Conservation (phyloP, 2,113 vertebrate species). For the Heloderma charlesbogerti region DNA sequence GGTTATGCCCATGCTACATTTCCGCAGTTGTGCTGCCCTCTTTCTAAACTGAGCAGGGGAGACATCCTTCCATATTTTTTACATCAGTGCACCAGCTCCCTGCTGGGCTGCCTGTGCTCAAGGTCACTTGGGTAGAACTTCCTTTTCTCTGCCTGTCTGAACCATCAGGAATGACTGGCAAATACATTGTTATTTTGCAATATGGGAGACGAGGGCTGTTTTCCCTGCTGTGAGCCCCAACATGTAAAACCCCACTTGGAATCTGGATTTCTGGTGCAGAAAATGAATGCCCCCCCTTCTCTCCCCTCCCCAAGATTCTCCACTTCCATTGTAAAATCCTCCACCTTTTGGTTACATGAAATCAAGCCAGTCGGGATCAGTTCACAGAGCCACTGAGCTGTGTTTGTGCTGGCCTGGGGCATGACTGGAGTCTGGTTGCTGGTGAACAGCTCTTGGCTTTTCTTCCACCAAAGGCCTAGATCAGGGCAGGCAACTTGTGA, state of each 20-base stretch:
- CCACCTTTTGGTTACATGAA: background rate
- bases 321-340: background rate
- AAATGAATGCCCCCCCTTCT: background rate
- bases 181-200: background rate
- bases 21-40: constrained; percentile 1
- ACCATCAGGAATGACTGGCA: constrained; percentile 13
- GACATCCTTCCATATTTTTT: background rate
- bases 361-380: background rate
- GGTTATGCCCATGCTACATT: no score
- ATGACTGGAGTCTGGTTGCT: background rate
- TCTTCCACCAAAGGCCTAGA: background rate
- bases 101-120: background rate
- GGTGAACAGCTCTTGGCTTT: background rate
- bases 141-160: constrained; percentile 8
- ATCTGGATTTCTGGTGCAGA: background rate
- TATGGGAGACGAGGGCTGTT: background rate
- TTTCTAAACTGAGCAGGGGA: constrained; percentile 1
- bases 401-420: background rate
- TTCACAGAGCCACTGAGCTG: background rate
- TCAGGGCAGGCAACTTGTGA: no score
- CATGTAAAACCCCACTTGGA: background rate
- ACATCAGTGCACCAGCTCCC: background rate
- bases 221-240: background rate
- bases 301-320: background rate
- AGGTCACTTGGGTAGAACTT: constrained; percentile 2